Evolutionary conservation across 2,888 invertebrate genomes (phyloP), one percentile per base, ranked within the genome.

Genomic region (Brenthis hecate): DNA sequence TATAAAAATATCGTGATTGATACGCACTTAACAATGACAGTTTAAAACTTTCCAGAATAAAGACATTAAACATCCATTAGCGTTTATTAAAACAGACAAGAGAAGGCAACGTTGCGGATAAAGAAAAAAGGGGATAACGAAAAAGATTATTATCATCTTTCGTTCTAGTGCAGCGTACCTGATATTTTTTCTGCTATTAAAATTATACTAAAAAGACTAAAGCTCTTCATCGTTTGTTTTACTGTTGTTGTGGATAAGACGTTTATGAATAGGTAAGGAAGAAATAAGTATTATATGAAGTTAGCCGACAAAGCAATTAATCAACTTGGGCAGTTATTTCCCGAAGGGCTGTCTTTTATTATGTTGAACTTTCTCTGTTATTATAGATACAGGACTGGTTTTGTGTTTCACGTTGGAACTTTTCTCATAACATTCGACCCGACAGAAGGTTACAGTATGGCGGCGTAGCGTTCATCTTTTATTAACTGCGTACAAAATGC

Each of bases 271-370:
- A 50, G 28, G 50, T 6, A 28, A 50, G 28, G 5, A 58, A n/a
- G 23, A 48, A 60, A 50, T 28, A 50, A 5, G 47, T 50, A 28
- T 48, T 61, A 48, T 54, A 58, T 57, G 60, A 66, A 71, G 60
- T 64, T 47, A 48, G 32, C 56, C 64, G 53, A 60, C 63, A 71
- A 71, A 63, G 71, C 61, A 66, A 68, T 71, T 66, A 71, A 71
- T 71, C 68, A 68, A 71, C 65, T 64, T 32, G 14, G 62, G 32
- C 57, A 63, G 63, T 54, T 62, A 56, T 68, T 68, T 56, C 71
- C 71, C 63, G 55, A 65, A 55, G 65, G 71, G 63, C 62, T 51
- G 43, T 54, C 16, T 61, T 65, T 61, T 53, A 48, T 70, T 56
- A 48, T 57, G 36, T 66, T 54, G 56, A 51, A 63, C 54, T 66